Conservation (phyloP, 2,113 vertebrate genomes). For the Caracal caracal region DNA sequence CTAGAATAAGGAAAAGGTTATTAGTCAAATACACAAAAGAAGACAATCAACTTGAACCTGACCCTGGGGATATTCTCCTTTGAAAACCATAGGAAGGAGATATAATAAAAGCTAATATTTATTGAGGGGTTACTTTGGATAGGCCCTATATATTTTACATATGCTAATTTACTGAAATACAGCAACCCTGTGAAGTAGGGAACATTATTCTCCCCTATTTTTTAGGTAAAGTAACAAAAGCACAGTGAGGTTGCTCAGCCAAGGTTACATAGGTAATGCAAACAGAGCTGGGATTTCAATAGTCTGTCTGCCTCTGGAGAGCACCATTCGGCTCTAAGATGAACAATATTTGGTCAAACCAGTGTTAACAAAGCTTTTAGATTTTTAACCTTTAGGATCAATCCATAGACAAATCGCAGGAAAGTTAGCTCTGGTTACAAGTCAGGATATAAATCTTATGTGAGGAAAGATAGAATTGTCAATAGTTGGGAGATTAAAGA, state of each 20-base stretch:
- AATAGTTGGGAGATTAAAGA: neutral
- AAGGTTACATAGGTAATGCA: neutral
- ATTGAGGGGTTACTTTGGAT: conserved; percentile 4
- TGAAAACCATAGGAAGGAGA: neutral
- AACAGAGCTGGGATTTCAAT: neutral
- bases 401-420: neutral
- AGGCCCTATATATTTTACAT: neutral
- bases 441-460: neutral
- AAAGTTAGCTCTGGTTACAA: neutral
- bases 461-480: neutral
- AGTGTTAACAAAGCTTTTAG: neutral
- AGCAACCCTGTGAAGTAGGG: neutral
- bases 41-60: neutral
- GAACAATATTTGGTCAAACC: neutral
- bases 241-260: neutral
- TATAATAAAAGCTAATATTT: neutral
- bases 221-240: neutral
- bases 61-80: neutral
- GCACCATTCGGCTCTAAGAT: neutral
- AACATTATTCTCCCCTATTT: neutral
- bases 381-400: conserved; percentile 4
- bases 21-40: neutral
- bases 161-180: neutral
- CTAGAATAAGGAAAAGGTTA: neutral
- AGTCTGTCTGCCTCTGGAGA: neutral